Evolutionary conservation across 2,797 vertebrate genomes (phyloP).

Genomic region (Graptemys geographica): DNA sequence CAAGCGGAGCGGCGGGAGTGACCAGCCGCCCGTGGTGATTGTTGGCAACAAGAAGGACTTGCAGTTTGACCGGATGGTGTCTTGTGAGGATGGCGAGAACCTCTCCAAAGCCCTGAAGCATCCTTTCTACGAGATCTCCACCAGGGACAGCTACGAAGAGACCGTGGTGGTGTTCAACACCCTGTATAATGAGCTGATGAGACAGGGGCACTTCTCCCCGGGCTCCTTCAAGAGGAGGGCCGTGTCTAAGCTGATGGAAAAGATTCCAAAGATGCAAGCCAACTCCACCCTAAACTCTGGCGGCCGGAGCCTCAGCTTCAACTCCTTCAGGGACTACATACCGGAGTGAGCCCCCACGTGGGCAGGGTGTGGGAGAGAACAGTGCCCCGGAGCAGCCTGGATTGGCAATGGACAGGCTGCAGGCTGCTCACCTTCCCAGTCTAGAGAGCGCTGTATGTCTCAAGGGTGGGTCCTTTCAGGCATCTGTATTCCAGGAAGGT

Average conservation of each 20-base stretch:
- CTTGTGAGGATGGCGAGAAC: slow-evolving; percentile 77
- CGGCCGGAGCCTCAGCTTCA: slow-evolving; percentile 83
- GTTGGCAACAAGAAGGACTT: slow-evolving; percentile 87
- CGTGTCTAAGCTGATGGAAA: slow-evolving; percentile 85
- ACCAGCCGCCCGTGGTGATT: slow-evolving; percentile 80
- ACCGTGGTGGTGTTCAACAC: slow-evolving; percentile 78
- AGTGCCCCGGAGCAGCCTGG: neutral
- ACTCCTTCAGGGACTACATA: slow-evolving; percentile 84
- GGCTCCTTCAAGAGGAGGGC: slow-evolving; percentile 80
- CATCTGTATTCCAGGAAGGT: neutral
- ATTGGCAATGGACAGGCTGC: neutral
- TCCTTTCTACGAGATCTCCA: slow-evolving; percentile 83
- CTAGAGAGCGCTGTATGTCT: neutral
- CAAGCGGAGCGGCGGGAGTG: slow-evolving; percentile 62
- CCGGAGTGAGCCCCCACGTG: slow-evolving; percentile 73
- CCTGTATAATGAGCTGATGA: slow-evolving; percentile 79
- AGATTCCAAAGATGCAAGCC: slow-evolving; percentile 83
- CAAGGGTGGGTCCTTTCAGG: neutral
- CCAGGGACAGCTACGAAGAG: slow-evolving; percentile 84
- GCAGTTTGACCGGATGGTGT: slow-evolving; percentile 86
- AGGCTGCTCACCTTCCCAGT: neutral
- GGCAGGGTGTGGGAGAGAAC: neutral
- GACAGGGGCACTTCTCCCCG: slow-evolving; percentile 79
- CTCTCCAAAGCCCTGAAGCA: slow-evolving; percentile 81
- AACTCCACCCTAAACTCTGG: slow-evolving; percentile 74